phyloP scores from a whole-genome alignment of 2,797 vertebrate species.

The Neomorphus geoffroyi region DNA sequence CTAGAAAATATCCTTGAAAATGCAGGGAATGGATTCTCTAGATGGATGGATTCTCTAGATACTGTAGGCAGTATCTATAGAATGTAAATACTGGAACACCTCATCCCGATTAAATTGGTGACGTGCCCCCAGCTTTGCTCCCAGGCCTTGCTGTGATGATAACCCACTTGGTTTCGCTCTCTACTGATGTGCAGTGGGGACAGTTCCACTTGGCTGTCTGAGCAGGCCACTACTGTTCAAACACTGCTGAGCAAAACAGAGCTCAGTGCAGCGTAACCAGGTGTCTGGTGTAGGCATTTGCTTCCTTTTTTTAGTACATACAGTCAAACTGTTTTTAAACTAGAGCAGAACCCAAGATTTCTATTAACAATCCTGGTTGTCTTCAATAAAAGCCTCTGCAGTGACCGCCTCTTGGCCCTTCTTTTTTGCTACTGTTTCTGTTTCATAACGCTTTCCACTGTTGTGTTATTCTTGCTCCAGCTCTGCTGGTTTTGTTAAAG shows the following conservation, averaged over 20 bases:
- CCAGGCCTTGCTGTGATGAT: conserved; percentile 65
- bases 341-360: neutral
- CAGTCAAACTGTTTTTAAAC: neutral
- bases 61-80: too few relatives aligned
- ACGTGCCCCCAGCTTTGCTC: neutral
- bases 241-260: neutral
- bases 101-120: neutral
- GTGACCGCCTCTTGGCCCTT: neutral
- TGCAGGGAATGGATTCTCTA: too few relatives aligned
- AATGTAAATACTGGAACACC: neutral
- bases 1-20: neutral
- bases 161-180: conserved; percentile 66
- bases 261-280: neutral
- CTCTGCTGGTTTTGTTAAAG: neutral
- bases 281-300: neutral
- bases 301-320: neutral
- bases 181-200: conserved; percentile 66
- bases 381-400: neutral
- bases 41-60: too few relatives aligned
- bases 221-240: conserved; percentile 20
- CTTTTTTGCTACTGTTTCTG: neutral
- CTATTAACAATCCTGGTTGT: neutral
- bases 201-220: conserved; percentile 75
- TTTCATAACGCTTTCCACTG: neutral
- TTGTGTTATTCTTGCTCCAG: neutral